These are phyloP conservation scores for Xiphophorus couchianus DNA, from an alignment of 2,113 vertebrate species.

Conservation along the genomic window DNA sequence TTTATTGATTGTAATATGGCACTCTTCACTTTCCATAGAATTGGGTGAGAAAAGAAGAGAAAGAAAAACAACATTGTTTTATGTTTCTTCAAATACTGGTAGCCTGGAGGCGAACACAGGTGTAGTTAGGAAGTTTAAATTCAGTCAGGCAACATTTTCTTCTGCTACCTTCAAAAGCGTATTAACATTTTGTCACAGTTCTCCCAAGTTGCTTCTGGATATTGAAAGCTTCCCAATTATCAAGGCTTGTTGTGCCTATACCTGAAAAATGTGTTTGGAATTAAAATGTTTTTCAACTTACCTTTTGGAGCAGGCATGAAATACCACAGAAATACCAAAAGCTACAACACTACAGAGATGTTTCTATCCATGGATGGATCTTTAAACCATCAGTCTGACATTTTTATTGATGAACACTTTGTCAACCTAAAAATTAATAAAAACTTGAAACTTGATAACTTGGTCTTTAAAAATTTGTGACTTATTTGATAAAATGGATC, in stretches of 20 bases:
- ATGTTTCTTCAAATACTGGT: constrained; percentile 37
- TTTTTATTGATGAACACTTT: neutral
- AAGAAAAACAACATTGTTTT: constrained; percentile 6
- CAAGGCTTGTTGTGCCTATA: constrained; percentile 59
- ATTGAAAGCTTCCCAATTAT: constrained; percentile 66
- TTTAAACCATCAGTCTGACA: neutral
- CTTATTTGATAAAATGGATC: neutral
- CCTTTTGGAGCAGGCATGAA: constrained; percentile 9
- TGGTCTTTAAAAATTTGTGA: no score
- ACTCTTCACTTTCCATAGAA: no score
- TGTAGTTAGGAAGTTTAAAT: constrained; percentile 45
- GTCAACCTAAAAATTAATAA: neutral
- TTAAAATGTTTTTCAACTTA: constrained; percentile 27
- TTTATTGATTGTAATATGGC: no score
- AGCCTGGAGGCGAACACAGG: constrained; percentile 34
- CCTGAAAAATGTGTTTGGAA: constrained; percentile 48
- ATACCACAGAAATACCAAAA: neutral
- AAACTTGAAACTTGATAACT: no score
- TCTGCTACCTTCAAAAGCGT: constrained; percentile 48
- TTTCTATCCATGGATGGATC: neutral
- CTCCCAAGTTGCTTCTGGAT: constrained; percentile 56
- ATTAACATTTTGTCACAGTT: constrained; percentile 67
- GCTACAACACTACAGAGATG: neutral
- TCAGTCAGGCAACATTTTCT: constrained; percentile 22
- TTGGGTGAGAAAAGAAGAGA: constrained; percentile 7